Evolutionary conservation across 2,888 invertebrate species (phyloP).

Genomic region (Mythimna vitellina): DNA sequence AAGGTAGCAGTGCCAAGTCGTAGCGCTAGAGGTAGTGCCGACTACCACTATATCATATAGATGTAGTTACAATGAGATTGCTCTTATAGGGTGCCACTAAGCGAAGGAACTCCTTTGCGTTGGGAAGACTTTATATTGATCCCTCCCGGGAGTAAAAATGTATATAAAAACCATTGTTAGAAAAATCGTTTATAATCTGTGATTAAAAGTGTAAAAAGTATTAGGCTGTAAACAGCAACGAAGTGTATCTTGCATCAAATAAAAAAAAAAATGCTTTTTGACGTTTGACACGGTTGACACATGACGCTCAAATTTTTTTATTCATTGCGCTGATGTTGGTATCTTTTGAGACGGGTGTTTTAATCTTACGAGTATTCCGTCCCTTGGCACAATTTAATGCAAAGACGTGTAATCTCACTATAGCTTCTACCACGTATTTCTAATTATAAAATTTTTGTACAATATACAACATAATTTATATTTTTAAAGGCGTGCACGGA

Average conservation of each 20-base stretch:
- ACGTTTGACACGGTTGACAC: slow-evolving; percentile 53
- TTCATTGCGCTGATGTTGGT: slow-evolving; percentile 57
- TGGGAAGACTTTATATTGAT: slow-evolving; percentile 78
- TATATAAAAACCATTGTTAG: slow-evolving; percentile 80
- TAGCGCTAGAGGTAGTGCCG: slow-evolving; percentile 56
- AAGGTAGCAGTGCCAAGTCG: slow-evolving; percentile 77
- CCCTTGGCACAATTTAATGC: slow-evolving; percentile 82
- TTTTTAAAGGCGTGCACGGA: slow-evolving; percentile 74
- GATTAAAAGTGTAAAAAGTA: slow-evolving; percentile 79
- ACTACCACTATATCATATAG: slow-evolving; percentile 66
- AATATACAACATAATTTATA: slow-evolving; percentile 65
- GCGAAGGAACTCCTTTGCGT: slow-evolving; percentile 66
- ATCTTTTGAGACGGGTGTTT: slow-evolving; percentile 61
- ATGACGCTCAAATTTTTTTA: slow-evolving; percentile 60
- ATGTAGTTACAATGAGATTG: slow-evolving; percentile 73
- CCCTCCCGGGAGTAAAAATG: slow-evolving; percentile 81
- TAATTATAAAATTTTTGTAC: slow-evolving; percentile 72
- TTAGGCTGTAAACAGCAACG: slow-evolving; percentile 88
- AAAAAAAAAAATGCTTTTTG: slow-evolving; percentile 57
- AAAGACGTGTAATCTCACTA: slow-evolving; percentile 79
- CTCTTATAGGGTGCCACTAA: slow-evolving; percentile 76
- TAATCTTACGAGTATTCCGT: slow-evolving; percentile 78
- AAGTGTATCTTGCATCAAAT: slow-evolving; percentile 65
- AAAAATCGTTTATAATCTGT: slow-evolving; percentile 77
- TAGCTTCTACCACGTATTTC: slow-evolving; percentile 73